These are phyloP conservation scores for Euthynnus affinis DNA, from an alignment of 2,797 vertebrate genomes.

Conservation along the genomic window DNA sequence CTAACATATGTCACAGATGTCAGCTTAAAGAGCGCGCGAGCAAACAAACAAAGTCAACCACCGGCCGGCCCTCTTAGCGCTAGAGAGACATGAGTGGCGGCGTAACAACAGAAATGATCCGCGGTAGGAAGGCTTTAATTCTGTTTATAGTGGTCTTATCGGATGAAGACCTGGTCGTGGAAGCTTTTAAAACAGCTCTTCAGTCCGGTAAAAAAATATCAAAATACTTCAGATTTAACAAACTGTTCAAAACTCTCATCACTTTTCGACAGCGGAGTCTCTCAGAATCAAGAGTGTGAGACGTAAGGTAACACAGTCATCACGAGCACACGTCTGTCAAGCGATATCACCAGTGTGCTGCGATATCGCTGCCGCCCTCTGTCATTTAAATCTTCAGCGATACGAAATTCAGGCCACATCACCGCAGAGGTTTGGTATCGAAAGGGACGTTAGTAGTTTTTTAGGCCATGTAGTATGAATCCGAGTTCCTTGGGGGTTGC, in stretches of 20 bases:
- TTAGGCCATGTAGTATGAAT: conserved; percentile 51
- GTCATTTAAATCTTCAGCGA: not conserved
- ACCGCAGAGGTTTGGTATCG: conserved; percentile 14
- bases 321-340: not conserved
- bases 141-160: not conserved
- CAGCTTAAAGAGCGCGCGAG: conserved; percentile 36
- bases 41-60: conserved; percentile 57
- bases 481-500: conserved; percentile 63
- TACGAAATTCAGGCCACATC: conserved; percentile 31
- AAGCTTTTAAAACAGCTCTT: not conserved
- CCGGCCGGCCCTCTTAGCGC: not conserved
- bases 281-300: not conserved
- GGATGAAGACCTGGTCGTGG: too few species aligned
- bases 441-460: conserved; percentile 29
- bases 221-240: not conserved
- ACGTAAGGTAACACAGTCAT: not conserved
- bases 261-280: not conserved
- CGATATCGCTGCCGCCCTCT: not conserved
- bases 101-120: not conserved
- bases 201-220: too few species aligned
- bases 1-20: conserved; percentile 73
- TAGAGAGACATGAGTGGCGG: conserved; percentile 1
- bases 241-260: not conserved
- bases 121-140: not conserved
- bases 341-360: not conserved